Conservation (phyloP, 2,113 vertebrate genomes). For the Dunckerocampus dactyliophorus region DNA sequence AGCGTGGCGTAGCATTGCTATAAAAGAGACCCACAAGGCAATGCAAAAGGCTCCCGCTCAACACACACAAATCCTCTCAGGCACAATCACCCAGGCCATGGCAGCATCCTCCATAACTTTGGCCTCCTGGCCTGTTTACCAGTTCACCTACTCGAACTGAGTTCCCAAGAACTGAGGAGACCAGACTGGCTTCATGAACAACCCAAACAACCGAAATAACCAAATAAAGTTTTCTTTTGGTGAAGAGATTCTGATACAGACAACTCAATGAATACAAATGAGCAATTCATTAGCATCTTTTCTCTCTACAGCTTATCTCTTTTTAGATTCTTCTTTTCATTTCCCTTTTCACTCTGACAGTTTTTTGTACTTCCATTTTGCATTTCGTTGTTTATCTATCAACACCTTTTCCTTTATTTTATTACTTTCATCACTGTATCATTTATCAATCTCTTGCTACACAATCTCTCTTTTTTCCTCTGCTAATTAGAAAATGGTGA, state of each 20-base stretch:
- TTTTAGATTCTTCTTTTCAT: too few relatives aligned
- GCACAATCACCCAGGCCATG: constrained; percentile 26
- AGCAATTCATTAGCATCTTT: not conserved
- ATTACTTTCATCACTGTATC: too few relatives aligned
- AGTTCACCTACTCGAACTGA: constrained; percentile 33
- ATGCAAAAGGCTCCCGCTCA: constrained; percentile 7
- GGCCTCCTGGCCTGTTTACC: constrained; percentile 62
- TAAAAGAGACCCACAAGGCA: constrained; percentile 41
- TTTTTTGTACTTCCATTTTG: too few relatives aligned
- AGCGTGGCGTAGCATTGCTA: constrained; percentile 58
- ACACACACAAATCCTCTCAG: constrained; percentile 13
- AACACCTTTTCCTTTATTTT: too few relatives aligned
- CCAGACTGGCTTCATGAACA: too few relatives aligned
- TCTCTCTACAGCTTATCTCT: too few relatives aligned
- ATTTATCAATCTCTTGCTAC: too few relatives aligned
- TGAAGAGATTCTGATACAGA: not conserved
- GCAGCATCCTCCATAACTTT: constrained; percentile 58
- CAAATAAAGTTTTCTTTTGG: not conserved
- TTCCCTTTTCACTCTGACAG: too few relatives aligned
- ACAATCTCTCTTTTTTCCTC: too few relatives aligned
- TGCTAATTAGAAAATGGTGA: too few relatives aligned
- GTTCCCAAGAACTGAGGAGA: constrained; percentile 3
- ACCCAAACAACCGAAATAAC: too few relatives aligned
- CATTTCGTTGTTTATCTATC: too few relatives aligned
- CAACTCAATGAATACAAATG: not conserved